A percentile compares a stretch with the other conserved stretches of the same genome.
Evolutionary conservation across 2,888 invertebrate species (phyloP).

Genomic region (Cataglyphis albicans): DNA sequence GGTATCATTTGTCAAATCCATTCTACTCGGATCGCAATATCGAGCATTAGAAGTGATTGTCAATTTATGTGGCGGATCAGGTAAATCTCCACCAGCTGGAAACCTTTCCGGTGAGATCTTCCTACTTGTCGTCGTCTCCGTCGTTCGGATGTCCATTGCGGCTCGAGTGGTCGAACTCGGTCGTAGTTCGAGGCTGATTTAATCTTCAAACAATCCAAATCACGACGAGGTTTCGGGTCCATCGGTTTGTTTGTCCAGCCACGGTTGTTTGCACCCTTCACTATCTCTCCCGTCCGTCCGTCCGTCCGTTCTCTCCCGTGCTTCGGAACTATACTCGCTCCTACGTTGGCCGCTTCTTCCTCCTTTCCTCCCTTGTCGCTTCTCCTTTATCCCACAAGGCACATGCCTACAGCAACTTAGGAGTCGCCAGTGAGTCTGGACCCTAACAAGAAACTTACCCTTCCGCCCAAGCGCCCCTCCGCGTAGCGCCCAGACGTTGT

Average conservation of each 20-base stretch:
- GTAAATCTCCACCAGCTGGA: slow-evolving; percentile 41
- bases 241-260: slow-evolving; percentile 75
- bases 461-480: slow-evolving; percentile 77
- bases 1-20: slow-evolving; percentile 39
- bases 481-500: slow-evolving; percentile 77
- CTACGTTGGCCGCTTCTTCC: slow-evolving; percentile 47
- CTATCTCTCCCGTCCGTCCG: slow-evolving; percentile 66
- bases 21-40: slow-evolving; percentile 19
- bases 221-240: slow-evolving; percentile 63
- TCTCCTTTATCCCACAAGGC: slow-evolving; percentile 60
- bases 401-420: slow-evolving; percentile 74
- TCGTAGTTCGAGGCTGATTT: slow-evolving; percentile 73
- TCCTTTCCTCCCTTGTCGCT: slow-evolving; percentile 39
- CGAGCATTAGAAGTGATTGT: slow-evolving; percentile 39
- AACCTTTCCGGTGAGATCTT: slow-evolving; percentile 42
- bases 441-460: slow-evolving; percentile 85
- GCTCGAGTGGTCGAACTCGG: slow-evolving; percentile 65
- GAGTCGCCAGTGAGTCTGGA: slow-evolving; percentile 85
- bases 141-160: slow-evolving; percentile 41
- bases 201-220: slow-evolving; percentile 76
- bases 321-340: slow-evolving; percentile 44
- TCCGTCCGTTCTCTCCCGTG: slow-evolving; percentile 39
- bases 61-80: slow-evolving; percentile 39
- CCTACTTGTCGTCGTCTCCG: not conserved
- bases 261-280: slow-evolving; percentile 76